Percentiles rank a stretch among this genome's conserved stretches.
phyloP scores from a whole-genome alignment of 2,113 vertebrate genomes.

The Amphiprion ocellaris region DNA sequence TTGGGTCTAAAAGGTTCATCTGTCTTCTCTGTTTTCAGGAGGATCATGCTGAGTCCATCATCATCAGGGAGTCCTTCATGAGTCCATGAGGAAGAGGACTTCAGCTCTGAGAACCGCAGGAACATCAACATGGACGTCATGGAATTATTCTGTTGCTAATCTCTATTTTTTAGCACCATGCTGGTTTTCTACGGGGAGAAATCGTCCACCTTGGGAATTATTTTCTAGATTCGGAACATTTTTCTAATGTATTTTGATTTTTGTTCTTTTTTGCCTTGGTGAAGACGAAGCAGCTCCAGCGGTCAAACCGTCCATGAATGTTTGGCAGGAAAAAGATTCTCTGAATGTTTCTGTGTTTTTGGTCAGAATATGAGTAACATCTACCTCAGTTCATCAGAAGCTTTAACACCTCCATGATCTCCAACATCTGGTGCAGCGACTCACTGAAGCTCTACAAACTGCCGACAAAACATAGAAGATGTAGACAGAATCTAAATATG shows the following conservation, averaged over 20 bases:
- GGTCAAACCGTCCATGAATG: slow-evolving; percentile 15
- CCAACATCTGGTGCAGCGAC: neutral
- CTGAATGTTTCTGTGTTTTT: slow-evolving; percentile 46
- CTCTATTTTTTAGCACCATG: slow-evolving; percentile 79
- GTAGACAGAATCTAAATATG: neutral
- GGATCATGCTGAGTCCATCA: too few species aligned
- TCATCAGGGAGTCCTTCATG: too few species aligned
- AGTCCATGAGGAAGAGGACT: slow-evolving; percentile 13
- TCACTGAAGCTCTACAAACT: slow-evolving; percentile 18
- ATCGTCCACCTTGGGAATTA: slow-evolving; percentile 63
- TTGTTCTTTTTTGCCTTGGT: slow-evolving; percentile 55
- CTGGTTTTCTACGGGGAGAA: slow-evolving; percentile 72
- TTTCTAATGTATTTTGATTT: slow-evolving; percentile 55
- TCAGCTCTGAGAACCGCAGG: slow-evolving; percentile 45
- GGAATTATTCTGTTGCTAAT: slow-evolving; percentile 60
- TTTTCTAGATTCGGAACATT: slow-evolving; percentile 72
- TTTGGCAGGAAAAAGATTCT: slow-evolving; percentile 31
- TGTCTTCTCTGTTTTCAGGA: too few species aligned
- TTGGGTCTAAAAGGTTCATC: too few species aligned
- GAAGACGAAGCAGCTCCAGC: slow-evolving; percentile 38
- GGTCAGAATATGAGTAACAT: slow-evolving; percentile 76
- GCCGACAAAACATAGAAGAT: neutral
- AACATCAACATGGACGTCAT: slow-evolving; percentile 33
- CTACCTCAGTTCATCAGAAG: slow-evolving; percentile 83
- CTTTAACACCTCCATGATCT: slow-evolving; percentile 56